These are phyloP conservation scores for Heliornis fulica DNA, from an alignment of 2,113 vertebrate species.

Conservation along the genomic window DNA sequence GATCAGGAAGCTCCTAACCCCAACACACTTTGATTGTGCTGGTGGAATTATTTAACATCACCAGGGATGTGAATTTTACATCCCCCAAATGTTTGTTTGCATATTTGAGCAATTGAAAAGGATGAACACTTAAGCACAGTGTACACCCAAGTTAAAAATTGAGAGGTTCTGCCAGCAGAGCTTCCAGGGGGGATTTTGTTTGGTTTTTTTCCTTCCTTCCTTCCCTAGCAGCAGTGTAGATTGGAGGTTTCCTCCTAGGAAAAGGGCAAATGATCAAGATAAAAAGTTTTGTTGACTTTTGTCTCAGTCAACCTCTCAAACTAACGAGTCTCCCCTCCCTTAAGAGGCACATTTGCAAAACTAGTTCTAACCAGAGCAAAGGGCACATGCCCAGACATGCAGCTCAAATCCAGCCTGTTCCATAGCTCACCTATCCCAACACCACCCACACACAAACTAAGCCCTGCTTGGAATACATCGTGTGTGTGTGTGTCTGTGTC, in stretches of 20 bases:
- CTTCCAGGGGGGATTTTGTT: rapidly evolving
- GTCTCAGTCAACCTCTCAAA: background rate
- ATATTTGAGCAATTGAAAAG: background rate
- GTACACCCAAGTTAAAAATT: background rate
- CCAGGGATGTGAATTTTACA: background rate
- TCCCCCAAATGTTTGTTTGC: background rate
- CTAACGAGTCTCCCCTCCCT: background rate
- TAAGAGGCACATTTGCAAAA: background rate
- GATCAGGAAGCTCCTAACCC: background rate
- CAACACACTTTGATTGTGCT: too few species aligned
- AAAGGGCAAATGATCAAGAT: background rate
- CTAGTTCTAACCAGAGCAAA: background rate
- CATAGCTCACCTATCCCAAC: background rate
- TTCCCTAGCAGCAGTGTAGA: background rate
- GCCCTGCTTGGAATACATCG: background rate
- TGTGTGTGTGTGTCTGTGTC: too few species aligned
- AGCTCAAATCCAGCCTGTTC: background rate
- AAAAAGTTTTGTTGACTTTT: background rate
- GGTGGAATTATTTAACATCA: background rate
- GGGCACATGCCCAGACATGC: background rate
- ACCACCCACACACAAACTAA: background rate
- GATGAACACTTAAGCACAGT: background rate
- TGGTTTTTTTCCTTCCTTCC: background rate
- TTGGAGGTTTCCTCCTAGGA: background rate
- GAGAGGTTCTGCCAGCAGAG: background rate